Base-by-base conservation (phyloP, 2,797 vertebrate genomes). In the Sebastes reedi region DNA sequence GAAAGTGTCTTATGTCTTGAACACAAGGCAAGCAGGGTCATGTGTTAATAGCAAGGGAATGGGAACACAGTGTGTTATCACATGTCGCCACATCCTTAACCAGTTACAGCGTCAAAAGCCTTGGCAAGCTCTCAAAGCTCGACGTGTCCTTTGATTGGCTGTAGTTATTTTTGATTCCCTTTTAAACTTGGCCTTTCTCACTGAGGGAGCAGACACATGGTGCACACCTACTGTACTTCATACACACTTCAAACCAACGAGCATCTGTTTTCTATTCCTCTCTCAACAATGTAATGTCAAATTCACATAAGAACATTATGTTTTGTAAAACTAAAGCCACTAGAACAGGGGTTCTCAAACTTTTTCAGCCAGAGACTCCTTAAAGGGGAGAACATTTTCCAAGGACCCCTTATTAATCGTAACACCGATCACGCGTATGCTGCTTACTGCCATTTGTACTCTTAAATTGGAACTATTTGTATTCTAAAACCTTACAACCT, bases 71-170 rank as follows among this genome's bases (percentile, higher is more conserved):
- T 86, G 72, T 83, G 79, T 91, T 88, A 85, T 90, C 87, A 67
- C 84, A 88, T 91, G 80, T 91, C 60, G 13, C 85, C 90, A 92
- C 90, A 88, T 91, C 88, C 88, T 90, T 84, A 91, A 90, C 77
- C 79, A 82, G 89, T 89, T 80, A 75, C 74, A 80, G 65, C 66
- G 42, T 78, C 80, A 86, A 87, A 87, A 74, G 55, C 42, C 50
- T 81, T 88, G 87, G 91, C 80, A 83, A 82, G 65, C 83, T 81
- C 66, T 91, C 79, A 88, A 87, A 87, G 84, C 76, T 71, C 65
- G 24, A 46, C 62, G 50, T 64, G 54, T 54, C 74, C 72, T 90
- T 89, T 90, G 84, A 92, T 88, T 91, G 88, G 86, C 81, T 87
- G 72, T 11, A 67, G 80, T 82, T 91, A 90, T 92, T 91, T 34